These are phyloP conservation scores for Siniperca obscura DNA, from an alignment of 2,797 vertebrate genomes.

Conservation along the genomic window DNA sequence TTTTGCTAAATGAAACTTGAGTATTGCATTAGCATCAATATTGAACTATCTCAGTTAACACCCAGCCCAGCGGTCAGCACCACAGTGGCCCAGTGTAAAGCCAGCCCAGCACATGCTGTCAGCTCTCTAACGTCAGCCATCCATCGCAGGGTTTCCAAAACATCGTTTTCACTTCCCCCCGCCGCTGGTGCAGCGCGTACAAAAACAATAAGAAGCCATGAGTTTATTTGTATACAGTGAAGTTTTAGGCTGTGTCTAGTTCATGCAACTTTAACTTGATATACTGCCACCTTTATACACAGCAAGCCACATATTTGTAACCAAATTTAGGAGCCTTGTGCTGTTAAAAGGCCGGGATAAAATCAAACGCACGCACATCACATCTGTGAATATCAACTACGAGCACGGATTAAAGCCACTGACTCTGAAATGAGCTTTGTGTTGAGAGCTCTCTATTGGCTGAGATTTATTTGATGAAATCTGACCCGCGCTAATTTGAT, in stretches of 20 bases:
- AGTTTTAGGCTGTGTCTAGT: constrained; percentile 9
- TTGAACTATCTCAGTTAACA: neutral
- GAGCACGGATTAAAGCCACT: constrained; percentile 27
- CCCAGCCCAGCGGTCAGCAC: neutral
- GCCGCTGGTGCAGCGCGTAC: neutral
- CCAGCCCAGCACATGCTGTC: constrained; percentile 3
- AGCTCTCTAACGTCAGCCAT: neutral
- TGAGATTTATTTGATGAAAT: constrained; percentile 71
- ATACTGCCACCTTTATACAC: constrained; percentile 39
- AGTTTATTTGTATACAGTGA: constrained; percentile 3
- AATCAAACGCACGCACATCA: constrained; percentile 31
- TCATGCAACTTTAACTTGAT: constrained; percentile 10
- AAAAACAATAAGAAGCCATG: constrained; percentile 16
- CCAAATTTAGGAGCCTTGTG: neutral
- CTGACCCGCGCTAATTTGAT: constrained; percentile 74
- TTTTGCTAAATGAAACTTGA: neutral
- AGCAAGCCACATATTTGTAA: neutral
- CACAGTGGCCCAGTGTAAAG: constrained; percentile 25
- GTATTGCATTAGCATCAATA: neutral
- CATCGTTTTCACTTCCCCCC: neutral
- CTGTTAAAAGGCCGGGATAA: constrained; percentile 1
- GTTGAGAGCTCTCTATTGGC: constrained; percentile 37
- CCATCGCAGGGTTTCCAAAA: neutral
- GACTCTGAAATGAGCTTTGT: constrained; percentile 39
- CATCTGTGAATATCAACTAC: constrained; percentile 14